A percentile compares a stretch with the other conserved stretches of the same genome.
Evolutionary conservation across 2,113 vertebrate species (phyloP).

Genomic region (Heterotis niloticus): DNA sequence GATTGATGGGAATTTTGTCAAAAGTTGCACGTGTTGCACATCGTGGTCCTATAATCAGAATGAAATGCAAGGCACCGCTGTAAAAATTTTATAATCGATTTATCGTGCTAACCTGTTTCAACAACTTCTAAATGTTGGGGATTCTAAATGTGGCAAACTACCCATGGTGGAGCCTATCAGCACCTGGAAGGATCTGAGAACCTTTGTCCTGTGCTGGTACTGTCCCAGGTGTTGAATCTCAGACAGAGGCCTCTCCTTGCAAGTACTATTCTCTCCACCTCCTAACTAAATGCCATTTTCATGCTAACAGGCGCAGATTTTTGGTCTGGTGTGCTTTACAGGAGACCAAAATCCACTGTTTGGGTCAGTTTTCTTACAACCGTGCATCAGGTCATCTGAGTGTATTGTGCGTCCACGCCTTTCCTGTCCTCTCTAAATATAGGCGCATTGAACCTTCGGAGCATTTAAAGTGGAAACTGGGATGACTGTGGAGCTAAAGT

Average conservation of each 20-base stretch:
- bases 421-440: background rate
- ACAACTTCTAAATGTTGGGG: background rate
- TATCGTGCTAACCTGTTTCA: background rate
- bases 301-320: background rate
- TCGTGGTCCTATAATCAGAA: background rate
- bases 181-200: background rate
- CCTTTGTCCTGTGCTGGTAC: background rate
- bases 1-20: no score
- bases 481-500: background rate
- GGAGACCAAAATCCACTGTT: no score
- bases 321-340: background rate
- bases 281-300: constrained; percentile 6
- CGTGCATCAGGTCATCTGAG: background rate
- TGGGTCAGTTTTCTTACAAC: background rate
- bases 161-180: background rate
- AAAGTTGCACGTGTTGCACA: no score
- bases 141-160: background rate
- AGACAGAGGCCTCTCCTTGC: background rate
- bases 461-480: background rate
- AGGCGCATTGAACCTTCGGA: background rate
- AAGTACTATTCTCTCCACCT: background rate
- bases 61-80: background rate
- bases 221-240: background rate
- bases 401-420: no score
- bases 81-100: background rate